These are phyloP conservation scores for Psilopogon haemacephalus DNA, from an alignment of 2,113 vertebrate genomes.

Conservation along the genomic window DNA sequence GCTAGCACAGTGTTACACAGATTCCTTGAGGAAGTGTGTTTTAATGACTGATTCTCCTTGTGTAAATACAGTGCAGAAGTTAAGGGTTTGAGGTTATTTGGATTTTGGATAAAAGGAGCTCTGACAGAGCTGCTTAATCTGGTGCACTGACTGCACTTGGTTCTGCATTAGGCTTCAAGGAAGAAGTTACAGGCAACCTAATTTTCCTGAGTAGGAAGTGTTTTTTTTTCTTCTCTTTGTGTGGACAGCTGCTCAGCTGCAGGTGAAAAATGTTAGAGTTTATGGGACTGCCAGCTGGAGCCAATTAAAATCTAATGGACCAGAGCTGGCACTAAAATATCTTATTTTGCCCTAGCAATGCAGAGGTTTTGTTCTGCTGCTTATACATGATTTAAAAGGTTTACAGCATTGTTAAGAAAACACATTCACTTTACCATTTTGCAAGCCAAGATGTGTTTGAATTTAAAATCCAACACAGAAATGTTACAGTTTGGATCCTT, in stretches of 20 bases:
- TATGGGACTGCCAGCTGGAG: conserved; percentile 51
- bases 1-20: neutral
- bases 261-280: conserved; percentile 44
- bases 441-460: neutral
- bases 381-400: neutral
- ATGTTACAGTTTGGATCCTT: neutral
- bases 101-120: neutral
- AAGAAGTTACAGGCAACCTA: neutral
- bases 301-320: conserved; percentile 57
- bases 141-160: neutral
- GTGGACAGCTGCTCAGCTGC: conserved; percentile 53
- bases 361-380: conserved; percentile 3
- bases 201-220: neutral
- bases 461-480: neutral
- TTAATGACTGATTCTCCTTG: neutral
- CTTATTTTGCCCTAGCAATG: neutral
- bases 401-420: neutral
- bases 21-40: neutral
- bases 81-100: neutral
- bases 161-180: neutral
- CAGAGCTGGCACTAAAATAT: conserved; percentile 26
- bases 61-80: neutral
- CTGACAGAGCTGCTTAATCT: neutral
- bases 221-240: conserved; percentile 19
- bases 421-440: neutral